Base-by-base conservation (phyloP, 1,140 invertebrate genomes). In the Solen grandis region DNA sequence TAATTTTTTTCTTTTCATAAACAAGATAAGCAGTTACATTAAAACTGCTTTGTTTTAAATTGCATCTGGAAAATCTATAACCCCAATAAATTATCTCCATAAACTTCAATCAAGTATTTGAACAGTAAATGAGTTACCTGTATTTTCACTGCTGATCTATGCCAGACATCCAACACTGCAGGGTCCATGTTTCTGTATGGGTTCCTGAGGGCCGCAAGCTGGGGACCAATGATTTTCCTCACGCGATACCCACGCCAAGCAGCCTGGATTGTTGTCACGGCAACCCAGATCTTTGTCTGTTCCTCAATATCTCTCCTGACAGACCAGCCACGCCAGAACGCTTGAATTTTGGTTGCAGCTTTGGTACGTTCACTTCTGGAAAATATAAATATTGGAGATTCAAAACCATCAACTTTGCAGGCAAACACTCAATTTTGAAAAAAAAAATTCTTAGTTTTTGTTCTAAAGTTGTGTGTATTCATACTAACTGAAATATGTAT, bases 191-290 rank as follows among this genome's bases (percentile, higher is more conserved):
- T 55, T 33, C 0, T 8, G 31, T 46, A 22, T 29, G 33, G 1
- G 2, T 46, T 22, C 25, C 46, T 2, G 14, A 25, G 13, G 46
- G 27, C 25, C 62, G 36, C 14, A 27, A 29, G 19, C 27, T 41
- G 25, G 10, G 46, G 5, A 57, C 41, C 57, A 59, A 84, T 54
- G 27, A 35, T 66, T 57, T 78, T 82, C 36, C 86, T 80, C 0
- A 65, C 66, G 16, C 52, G 36, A 66, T 84, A 85, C 1, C 86
- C 85, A 52, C 84, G 65, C 87, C 87, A 88, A 2, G 25, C 36
- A 8, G 87, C 81, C 78, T 88, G 87, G 8, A 88, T 87, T 38
- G 59, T 78, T 16, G 57, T 77, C 35, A 85, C 86, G 36, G 86
- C 84, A 29, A 68, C 35, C 31, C 38, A 72, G 4, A 65, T 38